phyloP scores from a whole-genome alignment of 2,113 vertebrate species.

The Grammomys surdaster region DNA sequence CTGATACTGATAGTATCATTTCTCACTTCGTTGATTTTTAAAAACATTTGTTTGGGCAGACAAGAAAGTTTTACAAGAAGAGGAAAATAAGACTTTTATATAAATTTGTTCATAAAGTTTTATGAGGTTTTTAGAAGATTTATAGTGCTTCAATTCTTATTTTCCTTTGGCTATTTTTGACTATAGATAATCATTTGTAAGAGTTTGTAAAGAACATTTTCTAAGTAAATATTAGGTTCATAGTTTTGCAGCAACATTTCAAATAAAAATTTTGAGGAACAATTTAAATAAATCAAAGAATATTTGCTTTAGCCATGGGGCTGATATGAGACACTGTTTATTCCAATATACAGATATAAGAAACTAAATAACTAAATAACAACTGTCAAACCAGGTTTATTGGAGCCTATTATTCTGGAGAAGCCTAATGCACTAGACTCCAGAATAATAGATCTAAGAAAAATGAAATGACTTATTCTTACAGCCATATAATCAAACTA shows the following conservation, averaged over 20 bases:
- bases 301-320: neutral
- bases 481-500: neutral
- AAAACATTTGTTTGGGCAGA: slow-evolving; percentile 45
- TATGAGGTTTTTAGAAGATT: slow-evolving; percentile 26
- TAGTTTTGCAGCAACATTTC: neutral
- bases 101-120: slow-evolving; percentile 13
- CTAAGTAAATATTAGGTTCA: slow-evolving; percentile 28
- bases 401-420: neutral
- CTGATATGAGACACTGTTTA: neutral
- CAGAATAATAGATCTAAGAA: neutral
- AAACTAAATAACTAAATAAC: neutral
- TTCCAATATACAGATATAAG: neutral
- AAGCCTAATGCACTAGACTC: neutral
- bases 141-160: slow-evolving; percentile 23
- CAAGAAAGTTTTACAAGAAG: slow-evolving; percentile 22
- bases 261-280: neutral
- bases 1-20: slow-evolving; percentile 35
- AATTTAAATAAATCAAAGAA: slow-evolving; percentile 26
- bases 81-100: slow-evolving; percentile 17
- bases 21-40: slow-evolving; percentile 51
- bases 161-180: slow-evolving; percentile 35
- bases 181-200: neutral
- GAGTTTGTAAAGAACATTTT: neutral
- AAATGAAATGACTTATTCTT: neutral
- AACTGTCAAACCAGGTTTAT: neutral